Evolutionary conservation across 2,797 vertebrate genomes (phyloP).

Genomic region (Distichodus sexfasciatus): DNA sequence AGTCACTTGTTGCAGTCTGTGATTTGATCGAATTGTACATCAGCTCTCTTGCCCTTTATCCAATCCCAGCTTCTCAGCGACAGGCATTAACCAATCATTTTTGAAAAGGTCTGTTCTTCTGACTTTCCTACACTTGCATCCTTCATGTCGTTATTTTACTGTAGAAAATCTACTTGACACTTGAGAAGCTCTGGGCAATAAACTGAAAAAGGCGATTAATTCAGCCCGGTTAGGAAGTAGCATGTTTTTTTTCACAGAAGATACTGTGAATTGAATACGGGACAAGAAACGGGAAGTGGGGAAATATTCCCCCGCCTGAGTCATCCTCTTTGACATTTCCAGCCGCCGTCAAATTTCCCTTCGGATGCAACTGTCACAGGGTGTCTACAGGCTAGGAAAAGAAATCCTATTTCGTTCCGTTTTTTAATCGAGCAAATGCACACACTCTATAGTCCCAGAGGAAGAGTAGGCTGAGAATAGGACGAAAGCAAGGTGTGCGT

Average conservation of each 20-base stretch:
- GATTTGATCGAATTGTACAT: constrained; percentile 1
- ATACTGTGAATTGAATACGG: neutral
- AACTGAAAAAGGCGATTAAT: constrained; percentile 5
- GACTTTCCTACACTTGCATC: constrained; percentile 13
- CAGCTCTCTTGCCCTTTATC: neutral
- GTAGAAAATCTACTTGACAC: constrained; percentile 11
- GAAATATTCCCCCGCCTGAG: neutral
- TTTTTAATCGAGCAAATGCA: constrained; percentile 20
- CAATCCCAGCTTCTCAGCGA: neutral
- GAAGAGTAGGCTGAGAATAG: neutral
- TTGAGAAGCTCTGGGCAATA: constrained; percentile 1
- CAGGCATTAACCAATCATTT: neutral
- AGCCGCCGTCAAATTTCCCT: neutral
- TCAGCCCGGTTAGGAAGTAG: neutral
- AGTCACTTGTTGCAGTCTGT: constrained; percentile 16
- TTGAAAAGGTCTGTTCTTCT: constrained; percentile 10
- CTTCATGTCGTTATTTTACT: constrained; percentile 3
- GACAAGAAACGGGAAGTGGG: neutral
- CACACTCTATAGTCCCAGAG: neutral
- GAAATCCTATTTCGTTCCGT: constrained; percentile 25
- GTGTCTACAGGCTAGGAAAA: too few relatives aligned
- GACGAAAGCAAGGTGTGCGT: neutral
- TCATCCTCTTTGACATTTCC: constrained; percentile 1
- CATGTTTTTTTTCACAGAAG: constrained; percentile 4
- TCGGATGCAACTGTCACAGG: constrained; percentile 6